Evolutionary conservation across 2,113 vertebrate species (phyloP).

Genomic region (Glaucidium brasilianum): DNA sequence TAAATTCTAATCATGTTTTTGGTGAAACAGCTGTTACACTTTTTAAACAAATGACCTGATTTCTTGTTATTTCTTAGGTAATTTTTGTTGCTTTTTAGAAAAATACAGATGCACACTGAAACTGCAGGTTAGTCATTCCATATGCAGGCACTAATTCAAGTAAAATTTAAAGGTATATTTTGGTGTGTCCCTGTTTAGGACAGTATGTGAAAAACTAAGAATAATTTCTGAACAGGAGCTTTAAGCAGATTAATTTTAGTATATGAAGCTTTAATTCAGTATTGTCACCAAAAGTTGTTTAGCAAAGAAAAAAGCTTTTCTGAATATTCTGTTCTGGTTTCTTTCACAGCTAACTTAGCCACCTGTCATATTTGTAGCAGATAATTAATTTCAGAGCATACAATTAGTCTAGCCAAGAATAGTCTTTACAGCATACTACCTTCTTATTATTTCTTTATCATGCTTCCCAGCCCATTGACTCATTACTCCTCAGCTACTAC

Average conservation of each 20-base stretch:
- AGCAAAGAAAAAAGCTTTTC: background rate
- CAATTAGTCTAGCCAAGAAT: conserved; percentile 49
- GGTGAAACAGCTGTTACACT: background rate
- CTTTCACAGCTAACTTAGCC: conserved; percentile 35
- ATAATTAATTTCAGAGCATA: conserved; percentile 50
- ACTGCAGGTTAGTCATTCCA: background rate
- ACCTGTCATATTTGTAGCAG: conserved; percentile 47
- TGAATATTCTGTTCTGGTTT: conserved; percentile 33
- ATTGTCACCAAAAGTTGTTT: background rate
- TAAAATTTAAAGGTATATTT: background rate
- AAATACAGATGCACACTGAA: background rate
- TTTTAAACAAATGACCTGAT: background rate
- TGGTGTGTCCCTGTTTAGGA: background rate
- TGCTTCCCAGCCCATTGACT: conserved; percentile 41
- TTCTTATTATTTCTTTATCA: conserved; percentile 68
- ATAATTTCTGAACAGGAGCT: background rate
- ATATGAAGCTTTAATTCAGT: background rate
- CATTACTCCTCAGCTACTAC: conserved; percentile 68
- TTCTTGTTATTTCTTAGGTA: background rate
- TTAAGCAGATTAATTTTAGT: background rate
- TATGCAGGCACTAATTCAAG: background rate
- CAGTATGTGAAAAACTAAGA: background rate
- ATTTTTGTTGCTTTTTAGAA: background rate
- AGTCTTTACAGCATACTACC: conserved; percentile 18
- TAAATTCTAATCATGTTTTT: background rate